Conservation (phyloP, 2,113 vertebrate genomes). For the Brevimyrus niger region DNA sequence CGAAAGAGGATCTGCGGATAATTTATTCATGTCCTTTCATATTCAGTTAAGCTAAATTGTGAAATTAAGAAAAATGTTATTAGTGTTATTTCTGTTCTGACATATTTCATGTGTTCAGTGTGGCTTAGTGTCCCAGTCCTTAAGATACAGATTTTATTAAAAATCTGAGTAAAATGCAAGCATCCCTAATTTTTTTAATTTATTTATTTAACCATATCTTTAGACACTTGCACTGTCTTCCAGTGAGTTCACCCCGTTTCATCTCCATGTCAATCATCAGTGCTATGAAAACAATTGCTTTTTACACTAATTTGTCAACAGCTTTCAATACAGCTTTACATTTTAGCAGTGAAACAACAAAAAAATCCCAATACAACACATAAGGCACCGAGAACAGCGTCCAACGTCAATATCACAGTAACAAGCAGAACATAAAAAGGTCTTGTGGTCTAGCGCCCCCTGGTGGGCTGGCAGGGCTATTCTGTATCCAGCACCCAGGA, state of each 20-base stretch:
- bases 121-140: neutral
- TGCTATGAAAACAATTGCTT: neutral
- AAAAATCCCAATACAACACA: neutral
- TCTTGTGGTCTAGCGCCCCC: neutral
- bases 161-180: neutral
- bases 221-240: neutral
- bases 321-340: neutral
- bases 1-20: neutral
- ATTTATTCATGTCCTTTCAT: neutral
- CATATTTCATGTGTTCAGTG: neutral
- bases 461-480: neutral
- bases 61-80: neutral
- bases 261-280: neutral
- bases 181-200: neutral
- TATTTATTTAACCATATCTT: neutral
- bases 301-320: neutral
- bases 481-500: neutral
- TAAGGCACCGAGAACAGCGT: constrained; percentile 17
- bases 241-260: neutral
- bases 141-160: neutral
- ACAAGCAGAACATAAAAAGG: neutral
- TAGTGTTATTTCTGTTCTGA: neutral
- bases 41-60: neutral
- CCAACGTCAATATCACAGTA: neutral
- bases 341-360: constrained; percentile 9